Evolutionary conservation across 1,140 invertebrate species (phyloP).

Genomic region (Pseudomyrmex pallidus): DNA sequence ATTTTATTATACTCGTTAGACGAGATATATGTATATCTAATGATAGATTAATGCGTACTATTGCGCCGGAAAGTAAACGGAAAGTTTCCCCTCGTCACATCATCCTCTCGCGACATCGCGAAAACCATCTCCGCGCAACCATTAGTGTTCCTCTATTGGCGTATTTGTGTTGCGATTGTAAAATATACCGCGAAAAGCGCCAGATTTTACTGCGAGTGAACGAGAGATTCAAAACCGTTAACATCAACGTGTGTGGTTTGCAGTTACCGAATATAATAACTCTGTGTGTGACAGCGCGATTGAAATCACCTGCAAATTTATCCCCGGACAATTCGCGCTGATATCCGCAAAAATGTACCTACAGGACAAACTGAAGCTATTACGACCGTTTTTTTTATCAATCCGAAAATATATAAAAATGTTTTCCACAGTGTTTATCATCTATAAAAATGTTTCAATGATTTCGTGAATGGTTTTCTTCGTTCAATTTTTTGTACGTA

Average conservation of each 20-base stretch:
- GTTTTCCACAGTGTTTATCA: not conserved
- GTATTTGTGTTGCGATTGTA: not conserved
- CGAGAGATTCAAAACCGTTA: slow-evolving; percentile 33
- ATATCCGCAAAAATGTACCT: not conserved
- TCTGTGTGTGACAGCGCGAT: slow-evolving; percentile 7
- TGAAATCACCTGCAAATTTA: slow-evolving; percentile 28
- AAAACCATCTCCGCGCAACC: not conserved
- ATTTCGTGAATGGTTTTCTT: not conserved
- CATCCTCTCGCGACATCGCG: slow-evolving; percentile 28
- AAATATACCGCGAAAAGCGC: slow-evolving; percentile 10
- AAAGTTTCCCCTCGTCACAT: slow-evolving; percentile 27
- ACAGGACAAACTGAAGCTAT: not conserved
- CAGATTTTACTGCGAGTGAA: slow-evolving; percentile 39
- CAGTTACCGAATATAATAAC: slow-evolving; percentile 35
- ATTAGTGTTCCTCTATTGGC: not conserved
- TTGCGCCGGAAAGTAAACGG: slow-evolving; percentile 1
- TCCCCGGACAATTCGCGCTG: not conserved
- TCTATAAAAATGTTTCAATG: not conserved
- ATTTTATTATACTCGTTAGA: not conserved
- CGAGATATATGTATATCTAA: not conserved
- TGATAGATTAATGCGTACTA: slow-evolving; percentile 29
- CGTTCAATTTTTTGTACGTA: slow-evolving; percentile 6
- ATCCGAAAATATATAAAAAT: not conserved
- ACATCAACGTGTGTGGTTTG: slow-evolving; percentile 46
- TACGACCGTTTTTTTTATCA: not conserved